Base-by-base conservation (phyloP, 2,113 vertebrate genomes). In the Motacilla alba region DNA sequence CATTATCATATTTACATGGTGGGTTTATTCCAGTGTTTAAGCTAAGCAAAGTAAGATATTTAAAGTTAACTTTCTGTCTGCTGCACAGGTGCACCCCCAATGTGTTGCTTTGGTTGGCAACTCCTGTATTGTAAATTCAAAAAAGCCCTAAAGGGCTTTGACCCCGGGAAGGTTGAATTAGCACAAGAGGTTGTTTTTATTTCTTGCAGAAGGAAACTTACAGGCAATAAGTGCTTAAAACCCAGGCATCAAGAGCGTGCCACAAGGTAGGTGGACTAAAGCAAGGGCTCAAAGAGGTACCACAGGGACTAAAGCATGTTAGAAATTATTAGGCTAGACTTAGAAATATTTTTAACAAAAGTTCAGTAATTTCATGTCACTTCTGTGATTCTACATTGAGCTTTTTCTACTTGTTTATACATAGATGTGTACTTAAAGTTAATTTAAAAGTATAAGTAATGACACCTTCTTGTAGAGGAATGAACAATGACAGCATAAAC, bases 1-100 rank as follows among this genome's bases (percentile, higher is more conserved):
- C 89, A 95, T 96, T 95, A 94, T 83, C 96, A 94, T 95, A 94
- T 94, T 96, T 89, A 80, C 60, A 52, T 41, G 89, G 62, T 59
- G 91, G 83, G 43, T 92, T 94, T 93, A 87, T 95, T 87, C 15
- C 44, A 43, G 20, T 10, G 15, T 37, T 44, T 41, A 87, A 91
- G 64, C 92, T 78, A 81, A 47, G 10, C 37, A 90, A 90, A 68
- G 17, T 60, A 59, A 70, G n/a, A 14, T 62, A 21, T 73, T 90
- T 37, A 33, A 85, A 94, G 75, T 93, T 59, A 92, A 84, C 64
- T 84, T 96, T 77, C 21, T 70, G 15, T 16, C 27, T 74, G 27
- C 26, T 72, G 0, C 26, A 11, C 18, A 28, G 18, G 4, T 16
- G 13, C 66, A 10, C 5, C 41, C 6, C 33, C 15, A 10, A 5